These are phyloP conservation scores for Metridium senile DNA, from an alignment of 92 coral and sea anemone genomes.

Conservation along the genomic window DNA sequence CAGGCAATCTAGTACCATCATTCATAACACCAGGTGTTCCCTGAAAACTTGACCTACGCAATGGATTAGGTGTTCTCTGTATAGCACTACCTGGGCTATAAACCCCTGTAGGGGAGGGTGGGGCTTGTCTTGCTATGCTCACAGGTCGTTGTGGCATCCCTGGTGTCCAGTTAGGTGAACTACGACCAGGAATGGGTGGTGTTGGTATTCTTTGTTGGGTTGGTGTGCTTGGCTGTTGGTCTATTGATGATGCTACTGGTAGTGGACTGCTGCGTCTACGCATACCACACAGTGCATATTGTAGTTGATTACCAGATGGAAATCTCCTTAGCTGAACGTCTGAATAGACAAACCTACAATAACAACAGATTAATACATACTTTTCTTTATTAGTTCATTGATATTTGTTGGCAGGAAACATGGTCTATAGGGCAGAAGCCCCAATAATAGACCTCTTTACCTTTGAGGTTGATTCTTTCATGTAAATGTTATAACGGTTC, in stretches of 20 bases:
- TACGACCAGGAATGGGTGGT: slow-evolving; percentile 63
- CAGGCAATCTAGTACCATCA: slow-evolving; percentile 11
- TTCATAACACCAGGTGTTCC: slow-evolving; percentile 17
- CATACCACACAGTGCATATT: slow-evolving; percentile 88
- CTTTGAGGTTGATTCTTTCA: no score
- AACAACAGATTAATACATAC: neutral
- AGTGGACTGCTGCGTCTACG: slow-evolving; percentile 75
- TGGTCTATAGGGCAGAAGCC: no score
- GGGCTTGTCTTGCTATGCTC: slow-evolving; percentile 10
- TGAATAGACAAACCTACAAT: slow-evolving; percentile 78
- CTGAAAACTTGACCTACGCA: slow-evolving; percentile 32
- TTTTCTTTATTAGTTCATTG: no score
- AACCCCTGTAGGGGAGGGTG: slow-evolving; percentile 33
- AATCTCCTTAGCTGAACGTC: slow-evolving; percentile 88
- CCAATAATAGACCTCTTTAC: no score
- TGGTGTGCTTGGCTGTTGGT: slow-evolving; percentile 40
- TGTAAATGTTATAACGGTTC: no score
- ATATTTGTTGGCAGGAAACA: no score
- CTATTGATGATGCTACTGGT: slow-evolving; percentile 61
- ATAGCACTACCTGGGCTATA: slow-evolving; percentile 30
- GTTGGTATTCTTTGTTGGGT: slow-evolving; percentile 82
- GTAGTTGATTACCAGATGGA: slow-evolving; percentile 76
- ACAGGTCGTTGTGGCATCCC: slow-evolving; percentile 47
- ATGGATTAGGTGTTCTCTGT: slow-evolving; percentile 18
- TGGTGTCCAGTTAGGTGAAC: slow-evolving; percentile 65